Conservation (phyloP, 1,140 invertebrate species). For the Bombus breviceps region DNA sequence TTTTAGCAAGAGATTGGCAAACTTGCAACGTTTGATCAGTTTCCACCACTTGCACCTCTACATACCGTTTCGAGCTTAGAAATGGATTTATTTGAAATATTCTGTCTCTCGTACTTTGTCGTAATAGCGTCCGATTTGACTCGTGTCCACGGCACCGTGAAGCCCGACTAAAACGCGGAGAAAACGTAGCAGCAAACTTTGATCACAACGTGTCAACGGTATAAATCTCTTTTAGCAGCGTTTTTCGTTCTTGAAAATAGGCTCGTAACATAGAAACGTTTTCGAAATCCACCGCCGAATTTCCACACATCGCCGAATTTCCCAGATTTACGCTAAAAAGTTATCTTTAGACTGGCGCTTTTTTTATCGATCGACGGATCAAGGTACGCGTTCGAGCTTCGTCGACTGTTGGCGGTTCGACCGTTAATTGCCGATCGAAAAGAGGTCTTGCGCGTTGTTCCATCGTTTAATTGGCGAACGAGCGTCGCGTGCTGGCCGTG, state of each 20-base stretch:
- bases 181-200: too few species aligned
- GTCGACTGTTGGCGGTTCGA: not conserved
- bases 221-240: not conserved
- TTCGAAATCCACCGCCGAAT: not conserved
- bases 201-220: not conserved
- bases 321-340: not conserved
- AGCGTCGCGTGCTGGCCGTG: too few species aligned
- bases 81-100: too few species aligned
- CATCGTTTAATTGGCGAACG: not conserved
- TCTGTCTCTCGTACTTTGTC: too few species aligned
- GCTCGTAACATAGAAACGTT: not conserved
- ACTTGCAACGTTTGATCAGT: too few species aligned
- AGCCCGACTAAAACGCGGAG: not conserved
- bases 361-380: not conserved
- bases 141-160: constrained; percentile 11
- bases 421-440: not conserved
- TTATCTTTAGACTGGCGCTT: too few species aligned
- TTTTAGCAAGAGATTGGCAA: too few species aligned
- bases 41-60: too few species aligned
- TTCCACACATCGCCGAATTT: too few species aligned
- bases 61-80: accelerated
- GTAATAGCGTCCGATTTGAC: not conserved
- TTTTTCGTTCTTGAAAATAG: not conserved
- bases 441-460: not conserved
- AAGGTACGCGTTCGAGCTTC: not conserved